These are phyloP conservation scores for Siniperca undulata DNA, from an alignment of 2,797 vertebrate species.

Conservation along the genomic window DNA sequence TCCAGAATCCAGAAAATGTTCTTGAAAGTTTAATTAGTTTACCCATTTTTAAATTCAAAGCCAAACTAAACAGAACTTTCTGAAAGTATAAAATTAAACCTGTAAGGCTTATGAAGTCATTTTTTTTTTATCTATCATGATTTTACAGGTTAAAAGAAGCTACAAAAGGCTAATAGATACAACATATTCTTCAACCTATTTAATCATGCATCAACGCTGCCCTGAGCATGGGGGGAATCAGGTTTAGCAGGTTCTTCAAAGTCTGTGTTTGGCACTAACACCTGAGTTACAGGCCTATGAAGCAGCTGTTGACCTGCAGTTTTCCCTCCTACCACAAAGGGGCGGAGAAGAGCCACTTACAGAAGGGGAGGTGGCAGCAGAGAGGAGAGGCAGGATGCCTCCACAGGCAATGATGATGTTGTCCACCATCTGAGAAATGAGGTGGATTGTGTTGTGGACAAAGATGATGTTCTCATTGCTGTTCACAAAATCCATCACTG, in stretches of 20 bases:
- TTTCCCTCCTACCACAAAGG: conserved; percentile 71
- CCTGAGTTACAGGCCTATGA: conserved; percentile 5
- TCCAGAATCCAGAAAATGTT: conserved; percentile 28
- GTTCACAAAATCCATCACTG: conserved; percentile 99
- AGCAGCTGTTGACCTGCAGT: conserved; percentile 55
- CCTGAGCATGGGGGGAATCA: neutral
- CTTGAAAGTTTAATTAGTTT: conserved; percentile 34
- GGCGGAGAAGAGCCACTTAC: conserved; percentile 90
- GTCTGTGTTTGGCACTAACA: neutral
- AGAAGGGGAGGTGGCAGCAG: conserved; percentile 97
- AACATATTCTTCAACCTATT: neutral
- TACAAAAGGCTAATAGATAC: conserved; percentile 1
- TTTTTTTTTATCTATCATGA: conserved; percentile 9
- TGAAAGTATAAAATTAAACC: neutral
- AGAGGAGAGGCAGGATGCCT: conserved; percentile 97
- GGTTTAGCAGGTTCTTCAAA: conserved; percentile 3
- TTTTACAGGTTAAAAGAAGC: conserved; percentile 3
- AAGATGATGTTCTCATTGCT: conserved; percentile 99
- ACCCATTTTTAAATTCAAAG: neutral
- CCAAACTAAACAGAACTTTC: conserved; percentile 7
- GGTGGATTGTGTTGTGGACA: conserved; percentile 99
- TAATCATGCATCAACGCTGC: neutral
- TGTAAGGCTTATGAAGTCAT: neutral
- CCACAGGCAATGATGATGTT: conserved; percentile 99
- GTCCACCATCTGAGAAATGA: conserved; percentile 99